Conservation (phyloP, 53 echinoderm and acorn worm species). For the Pentamera pediparva region DNA sequence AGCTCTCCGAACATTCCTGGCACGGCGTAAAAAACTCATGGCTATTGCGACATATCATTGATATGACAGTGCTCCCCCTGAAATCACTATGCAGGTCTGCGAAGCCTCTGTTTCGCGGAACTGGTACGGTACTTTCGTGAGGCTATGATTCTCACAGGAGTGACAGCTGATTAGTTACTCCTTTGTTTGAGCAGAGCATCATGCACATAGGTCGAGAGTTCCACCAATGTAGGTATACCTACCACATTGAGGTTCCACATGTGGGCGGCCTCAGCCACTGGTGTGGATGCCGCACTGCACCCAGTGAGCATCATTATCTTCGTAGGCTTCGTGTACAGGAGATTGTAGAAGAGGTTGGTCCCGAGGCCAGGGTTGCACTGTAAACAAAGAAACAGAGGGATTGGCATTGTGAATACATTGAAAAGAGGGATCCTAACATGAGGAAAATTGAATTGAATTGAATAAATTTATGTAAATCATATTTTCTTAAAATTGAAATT, state of each 20-base stretch:
- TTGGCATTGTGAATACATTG: background rate
- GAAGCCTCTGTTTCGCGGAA: too few species aligned
- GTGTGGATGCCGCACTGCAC: conserved; percentile 88
- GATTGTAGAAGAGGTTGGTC: conserved; percentile 91
- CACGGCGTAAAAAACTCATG: too few species aligned
- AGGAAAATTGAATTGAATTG: too few species aligned
- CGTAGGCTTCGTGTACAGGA: conserved; percentile 84
- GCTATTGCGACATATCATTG: too few species aligned
- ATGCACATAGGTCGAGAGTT: background rate
- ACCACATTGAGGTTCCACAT: conserved; percentile 99
- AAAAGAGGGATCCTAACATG: too few species aligned
- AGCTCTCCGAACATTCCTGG: too few species aligned
- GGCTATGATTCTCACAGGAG: background rate
- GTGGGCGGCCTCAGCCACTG: conserved; percentile 91
- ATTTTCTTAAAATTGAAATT: too few species aligned
- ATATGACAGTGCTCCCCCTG: too few species aligned
- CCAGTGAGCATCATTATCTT: conserved; percentile 95
- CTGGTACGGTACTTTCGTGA: background rate
- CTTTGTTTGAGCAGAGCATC: background rate
- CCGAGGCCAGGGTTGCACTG: conserved; percentile 98
- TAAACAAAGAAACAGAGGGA: background rate
- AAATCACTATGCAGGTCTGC: too few species aligned
- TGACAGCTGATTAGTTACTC: too few species aligned
- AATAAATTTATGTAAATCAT: too few species aligned
- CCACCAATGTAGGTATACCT: conserved; percentile 21